Evolutionary conservation across 1,140 invertebrate species (phyloP).

Genomic region (Chelonus insularis): DNA sequence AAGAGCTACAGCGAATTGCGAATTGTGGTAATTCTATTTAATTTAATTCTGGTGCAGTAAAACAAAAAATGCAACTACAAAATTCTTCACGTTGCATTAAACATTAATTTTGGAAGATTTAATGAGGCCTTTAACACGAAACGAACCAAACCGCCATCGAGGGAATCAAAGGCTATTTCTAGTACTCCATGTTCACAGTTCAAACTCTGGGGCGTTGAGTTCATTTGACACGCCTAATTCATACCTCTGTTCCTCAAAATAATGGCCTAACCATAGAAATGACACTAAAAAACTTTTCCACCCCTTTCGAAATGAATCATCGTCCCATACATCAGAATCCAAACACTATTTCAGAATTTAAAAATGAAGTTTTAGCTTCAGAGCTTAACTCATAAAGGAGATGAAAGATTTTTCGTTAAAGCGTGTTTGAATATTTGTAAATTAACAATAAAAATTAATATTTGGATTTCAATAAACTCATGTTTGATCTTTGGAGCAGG

Average conservation of each 20-base stretch:
- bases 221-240: slow-evolving; percentile 12
- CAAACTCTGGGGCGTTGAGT: slow-evolving; percentile 2
- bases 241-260: neutral
- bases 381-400: too few species aligned
- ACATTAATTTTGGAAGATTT: slow-evolving; percentile 20
- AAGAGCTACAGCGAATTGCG: slow-evolving; percentile 16
- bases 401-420: too few species aligned
- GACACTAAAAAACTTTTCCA: neutral
- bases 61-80: neutral
- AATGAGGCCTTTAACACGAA: slow-evolving; percentile 8
- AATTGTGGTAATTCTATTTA: slow-evolving; percentile 11
- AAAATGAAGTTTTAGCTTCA: too few species aligned
- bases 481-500: too few species aligned
- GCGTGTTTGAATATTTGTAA: too few species aligned
- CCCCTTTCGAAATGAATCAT: too few species aligned
- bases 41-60: slow-evolving; percentile 8
- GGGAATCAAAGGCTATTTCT: slow-evolving; percentile 22
- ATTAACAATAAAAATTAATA: too few species aligned
- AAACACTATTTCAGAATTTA: too few species aligned
- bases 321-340: too few species aligned
- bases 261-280: neutral
- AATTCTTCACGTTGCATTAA: slow-evolving; percentile 17
- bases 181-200: neutral
- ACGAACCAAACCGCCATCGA: slow-evolving; percentile 8
- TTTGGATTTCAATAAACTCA: too few species aligned